Evolutionary conservation across 2,113 vertebrate genomes (phyloP), one percentile per base, ranked within the genome.

Genomic region (Polyodon spathula): DNA sequence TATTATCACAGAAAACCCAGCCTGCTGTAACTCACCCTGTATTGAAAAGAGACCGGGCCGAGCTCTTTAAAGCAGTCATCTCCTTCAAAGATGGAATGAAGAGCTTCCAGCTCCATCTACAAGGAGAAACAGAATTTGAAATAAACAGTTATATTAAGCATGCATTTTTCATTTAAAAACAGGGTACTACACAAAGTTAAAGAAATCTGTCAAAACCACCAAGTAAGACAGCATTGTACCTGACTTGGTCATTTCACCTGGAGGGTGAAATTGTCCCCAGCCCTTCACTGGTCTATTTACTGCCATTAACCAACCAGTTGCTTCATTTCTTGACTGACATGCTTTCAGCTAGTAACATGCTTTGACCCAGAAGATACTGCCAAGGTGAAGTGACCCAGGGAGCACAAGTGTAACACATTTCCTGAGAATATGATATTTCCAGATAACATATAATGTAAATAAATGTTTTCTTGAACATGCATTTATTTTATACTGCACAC

Each of bases 1-100:
- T 27, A 27, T 27, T 27, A 27, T 27, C 27, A 27, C 27, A 27
- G 27, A 27, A 27, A 27, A 27, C 27, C 27, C 27, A 27, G 27
- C 27, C 27, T 3, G 3, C 27, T 27, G 6, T 14, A 39, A 63
- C 82, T 86, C 80, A 90, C 88, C 87, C 88, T 66, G 56, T 88
- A 90, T 60, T 90, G 88, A 74, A 90, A 90, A 9, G 80, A 85
- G 41, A 85, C 76, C 0, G 88, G 84, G 70, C 87, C 88, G 7
- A 89, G 73, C 67, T 90, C 88, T 60, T 80, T 88, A 75, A 90
- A 90, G 66, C 86, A 84, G 7, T 73, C 61, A n/a, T 90, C 88
- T 48, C 88, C 88, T 76, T 90, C 88, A 60, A 89, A 90, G 72
- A 90, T 90, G 1, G 87, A 90, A 41, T 84, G 87, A 39, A 90